Conservation (phyloP, 1,140 invertebrate species). For the Drosophila grimshawi region DNA sequence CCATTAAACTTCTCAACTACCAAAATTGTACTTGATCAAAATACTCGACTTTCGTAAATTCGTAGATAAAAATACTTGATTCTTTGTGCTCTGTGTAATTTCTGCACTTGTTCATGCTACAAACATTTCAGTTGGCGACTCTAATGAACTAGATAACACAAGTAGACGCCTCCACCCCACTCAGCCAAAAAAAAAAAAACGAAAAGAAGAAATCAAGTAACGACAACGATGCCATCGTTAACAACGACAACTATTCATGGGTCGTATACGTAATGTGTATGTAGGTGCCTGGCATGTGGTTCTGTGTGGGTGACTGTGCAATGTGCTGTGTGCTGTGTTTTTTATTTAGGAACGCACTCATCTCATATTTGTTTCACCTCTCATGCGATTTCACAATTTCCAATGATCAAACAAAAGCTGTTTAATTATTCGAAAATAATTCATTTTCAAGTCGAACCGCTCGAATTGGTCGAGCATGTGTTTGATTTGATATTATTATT, state of each 20-base stretch:
- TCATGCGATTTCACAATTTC: constrained; percentile 24
- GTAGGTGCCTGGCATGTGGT: constrained; percentile 19
- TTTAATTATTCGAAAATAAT: constrained; percentile 7
- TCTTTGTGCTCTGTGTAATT: constrained; percentile 41
- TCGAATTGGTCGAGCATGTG: constrained; percentile 2
- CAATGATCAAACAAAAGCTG: background rate
- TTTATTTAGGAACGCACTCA: background rate
- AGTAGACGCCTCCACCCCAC: constrained; percentile 26
- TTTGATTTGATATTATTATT: background rate
- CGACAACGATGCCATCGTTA: constrained; percentile 57
- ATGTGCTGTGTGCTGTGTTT: background rate
- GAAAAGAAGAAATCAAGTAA: constrained; percentile 16
- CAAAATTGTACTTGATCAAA: background rate
- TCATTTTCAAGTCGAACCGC: background rate
- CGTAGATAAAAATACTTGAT: background rate
- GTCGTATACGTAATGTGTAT: constrained; percentile 75
- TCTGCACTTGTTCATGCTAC: constrained; percentile 69
- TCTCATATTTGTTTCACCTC: background rate
- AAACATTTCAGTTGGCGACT: constrained; percentile 65
- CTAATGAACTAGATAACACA: constrained; percentile 57
- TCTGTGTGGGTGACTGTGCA: background rate
- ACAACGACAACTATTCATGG: constrained; percentile 74
- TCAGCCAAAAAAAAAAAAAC: background rate
- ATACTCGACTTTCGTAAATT: background rate
- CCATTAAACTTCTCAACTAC: background rate